These are phyloP conservation scores for Pristionchus exspectatus DNA, from an alignment of 2,888 invertebrate species.

Conservation along the genomic window DNA sequence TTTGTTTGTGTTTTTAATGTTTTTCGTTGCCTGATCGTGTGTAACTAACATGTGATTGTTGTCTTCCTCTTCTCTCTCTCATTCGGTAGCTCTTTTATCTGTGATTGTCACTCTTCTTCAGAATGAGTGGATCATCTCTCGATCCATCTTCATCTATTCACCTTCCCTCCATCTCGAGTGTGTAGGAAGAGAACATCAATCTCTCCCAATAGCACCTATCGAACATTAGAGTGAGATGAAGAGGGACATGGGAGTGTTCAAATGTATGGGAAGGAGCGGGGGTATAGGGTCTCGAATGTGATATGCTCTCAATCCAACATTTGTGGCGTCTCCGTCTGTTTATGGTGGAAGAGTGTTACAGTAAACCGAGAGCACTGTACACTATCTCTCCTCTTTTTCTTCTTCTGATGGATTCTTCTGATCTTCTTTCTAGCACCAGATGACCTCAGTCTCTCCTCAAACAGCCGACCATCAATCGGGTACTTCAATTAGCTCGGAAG, in stretches of 20 bases:
- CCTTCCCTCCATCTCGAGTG: conserved; percentile 9
- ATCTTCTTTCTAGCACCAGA: neutral
- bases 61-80: neutral
- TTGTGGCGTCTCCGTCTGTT: neutral
- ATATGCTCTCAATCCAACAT: neutral
- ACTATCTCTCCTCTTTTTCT: neutral
- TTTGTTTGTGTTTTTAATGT: neutral
- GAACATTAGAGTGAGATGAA: neutral
- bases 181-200: conserved; percentile 36
- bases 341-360: conserved; percentile 38
- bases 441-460: neutral
- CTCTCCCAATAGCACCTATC: neutral
- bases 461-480: neutral
- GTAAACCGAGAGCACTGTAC: conserved; percentile 35
- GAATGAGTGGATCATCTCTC: neutral
- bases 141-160: conserved; percentile 42
- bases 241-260: neutral
- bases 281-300: neutral
- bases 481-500: conserved; percentile 30
- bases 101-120: neutral
- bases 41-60: conserved; percentile 28
- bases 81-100: conserved; percentile 34
- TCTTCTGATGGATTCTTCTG: neutral
- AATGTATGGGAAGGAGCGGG: no score
- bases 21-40: neutral